Evolutionary conservation across 2,797 vertebrate genomes (phyloP), one percentile per base, ranked within the genome.

Genomic region (Harpagifer antarcticus): DNA sequence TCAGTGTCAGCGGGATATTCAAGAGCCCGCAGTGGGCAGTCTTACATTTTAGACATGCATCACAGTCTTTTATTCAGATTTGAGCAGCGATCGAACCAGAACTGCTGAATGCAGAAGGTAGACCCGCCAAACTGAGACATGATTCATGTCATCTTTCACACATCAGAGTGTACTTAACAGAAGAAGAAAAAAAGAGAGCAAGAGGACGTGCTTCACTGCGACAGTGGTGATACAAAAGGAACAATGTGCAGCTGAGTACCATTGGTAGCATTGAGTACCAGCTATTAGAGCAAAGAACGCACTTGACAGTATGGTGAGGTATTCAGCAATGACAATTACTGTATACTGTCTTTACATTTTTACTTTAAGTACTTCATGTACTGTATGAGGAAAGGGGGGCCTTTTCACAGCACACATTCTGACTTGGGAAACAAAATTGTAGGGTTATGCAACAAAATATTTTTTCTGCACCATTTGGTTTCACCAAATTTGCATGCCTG

Each of bases 141-240:
- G 76, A 89, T 62, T 90, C 86, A 81, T 45, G 54, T 53, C 58
- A 63, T 73, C 76, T 75, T 72, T 77, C 57, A 60, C 78, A 76
- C 68, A 79, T 62, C 16, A 47, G 68, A 70, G 79, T 66, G 72
- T 27, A 57, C 73, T 61, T 50, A n/a, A 60, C 60, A 37, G 33
- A 37, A 37, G 8, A 63, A 63, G 63, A 82, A 74, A 82, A 68
- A 81, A 72, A 4, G 80, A 81, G 55, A 68, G 75, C 59, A 65
- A 80, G 81, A 83, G 72, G 75, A 79, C 53, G 69, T 76, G 78
- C 81, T 90, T 81, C 81, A 83, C 59, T 61, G 68, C 20, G 8
- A 55, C 16, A 9, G 84, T 69, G 63, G 49, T 13, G 68, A 82
- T 68, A 82, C 65, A 81, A 89, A 76, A 56, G 48, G 44, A 84